Percentiles rank a stretch among this genome's conserved stretches.
phyloP scores from a whole-genome alignment of 2,113 vertebrate species.

The Lanius ludovicianus region DNA sequence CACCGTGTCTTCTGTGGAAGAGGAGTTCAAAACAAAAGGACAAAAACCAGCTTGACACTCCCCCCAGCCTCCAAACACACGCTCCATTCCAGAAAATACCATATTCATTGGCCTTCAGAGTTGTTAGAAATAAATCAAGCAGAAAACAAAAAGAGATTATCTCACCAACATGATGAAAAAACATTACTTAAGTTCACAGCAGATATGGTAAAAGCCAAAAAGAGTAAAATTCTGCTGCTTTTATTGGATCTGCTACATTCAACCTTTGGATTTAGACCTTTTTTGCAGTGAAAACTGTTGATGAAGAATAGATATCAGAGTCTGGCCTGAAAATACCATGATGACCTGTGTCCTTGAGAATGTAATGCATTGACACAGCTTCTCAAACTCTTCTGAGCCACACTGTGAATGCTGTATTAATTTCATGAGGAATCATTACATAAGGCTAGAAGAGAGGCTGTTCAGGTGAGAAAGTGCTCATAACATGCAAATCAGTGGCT shows the following conservation, averaged over 20 bases:
- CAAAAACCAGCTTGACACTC: constrained; percentile 51
- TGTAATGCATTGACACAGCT: background rate
- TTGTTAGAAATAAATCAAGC: constrained; percentile 57
- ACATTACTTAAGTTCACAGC: background rate
- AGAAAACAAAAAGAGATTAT: background rate
- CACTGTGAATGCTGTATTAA: background rate
- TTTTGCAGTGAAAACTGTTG: background rate
- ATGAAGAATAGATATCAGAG: background rate
- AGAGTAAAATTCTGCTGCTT: background rate
- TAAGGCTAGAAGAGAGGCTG: background rate
- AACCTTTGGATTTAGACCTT: background rate
- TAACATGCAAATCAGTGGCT: background rate
- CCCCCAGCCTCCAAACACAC: constrained; percentile 34
- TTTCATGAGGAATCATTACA: background rate
- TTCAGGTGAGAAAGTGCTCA: background rate
- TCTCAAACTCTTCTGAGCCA: background rate
- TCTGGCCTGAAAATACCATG: background rate
- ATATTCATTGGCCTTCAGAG: constrained; percentile 49
- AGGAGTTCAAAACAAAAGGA: constrained; percentile 62
- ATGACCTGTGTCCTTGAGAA: background rate
- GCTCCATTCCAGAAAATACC: constrained; percentile 58
- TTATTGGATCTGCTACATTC: background rate
- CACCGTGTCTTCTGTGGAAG: constrained; percentile 67
- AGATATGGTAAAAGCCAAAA: background rate
- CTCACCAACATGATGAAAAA: constrained; percentile 18